These are phyloP conservation scores for Andrena haemorrhoa DNA, from an alignment of 2,888 invertebrate genomes.

Conservation along the genomic window DNA sequence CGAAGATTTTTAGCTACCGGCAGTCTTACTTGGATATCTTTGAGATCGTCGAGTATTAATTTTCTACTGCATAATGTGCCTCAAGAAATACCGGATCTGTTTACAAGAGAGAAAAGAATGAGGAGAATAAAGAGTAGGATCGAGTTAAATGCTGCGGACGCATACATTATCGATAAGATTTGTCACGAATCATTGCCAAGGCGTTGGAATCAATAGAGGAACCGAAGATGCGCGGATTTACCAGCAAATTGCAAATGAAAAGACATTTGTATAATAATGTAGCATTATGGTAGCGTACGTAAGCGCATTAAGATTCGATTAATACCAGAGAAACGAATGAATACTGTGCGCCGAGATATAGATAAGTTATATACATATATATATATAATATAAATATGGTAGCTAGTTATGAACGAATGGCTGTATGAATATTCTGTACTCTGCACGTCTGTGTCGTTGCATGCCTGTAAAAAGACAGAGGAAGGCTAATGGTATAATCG, in stretches of 20 bases:
- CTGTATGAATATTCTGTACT: constrained; percentile 61
- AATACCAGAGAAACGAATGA: constrained; percentile 46
- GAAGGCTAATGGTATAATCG: constrained; percentile 37
- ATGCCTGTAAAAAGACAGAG: constrained; percentile 47
- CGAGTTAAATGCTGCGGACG: constrained; percentile 28
- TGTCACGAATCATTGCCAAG: constrained; percentile 8
- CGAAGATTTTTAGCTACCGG: constrained; percentile 4
- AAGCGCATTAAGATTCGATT: constrained; percentile 55
- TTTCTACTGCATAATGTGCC: constrained; percentile 51
- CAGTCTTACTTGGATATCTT: neutral
- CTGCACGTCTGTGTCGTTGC: constrained; percentile 59
- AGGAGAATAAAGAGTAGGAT: constrained; percentile 18
- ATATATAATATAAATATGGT: constrained; percentile 48
- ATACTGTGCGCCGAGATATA: constrained; percentile 25
- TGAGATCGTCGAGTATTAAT: constrained; percentile 32
- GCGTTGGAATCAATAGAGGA: neutral
- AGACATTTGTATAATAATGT: constrained; percentile 65
- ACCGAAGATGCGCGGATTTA: neutral
- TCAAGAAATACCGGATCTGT: constrained; percentile 40
- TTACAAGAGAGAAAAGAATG: constrained; percentile 1
- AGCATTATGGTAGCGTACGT: constrained; percentile 51
- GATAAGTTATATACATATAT: constrained; percentile 25
- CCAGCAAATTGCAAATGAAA: constrained; percentile 35
- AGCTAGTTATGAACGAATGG: constrained; percentile 59
- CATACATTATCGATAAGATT: constrained; percentile 32